A percentile compares a stretch with the other conserved stretches of the same genome.
Conservation (phyloP, 2,113 vertebrate genomes). For the Daphoenositta chrysoptera region DNA sequence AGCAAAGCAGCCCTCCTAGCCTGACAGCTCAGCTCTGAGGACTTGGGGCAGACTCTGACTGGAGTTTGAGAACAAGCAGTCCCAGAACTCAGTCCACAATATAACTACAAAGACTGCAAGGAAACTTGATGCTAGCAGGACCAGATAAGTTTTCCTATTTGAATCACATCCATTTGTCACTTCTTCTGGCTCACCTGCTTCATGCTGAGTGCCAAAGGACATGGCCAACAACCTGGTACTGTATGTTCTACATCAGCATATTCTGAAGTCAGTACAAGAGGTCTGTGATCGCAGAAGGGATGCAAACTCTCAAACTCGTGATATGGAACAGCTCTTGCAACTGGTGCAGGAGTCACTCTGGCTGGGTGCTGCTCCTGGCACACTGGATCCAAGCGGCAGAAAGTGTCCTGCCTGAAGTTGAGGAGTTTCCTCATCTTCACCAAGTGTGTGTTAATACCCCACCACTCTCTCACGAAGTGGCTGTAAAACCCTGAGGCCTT, state of each 20-base stretch:
- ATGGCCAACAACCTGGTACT: not conserved
- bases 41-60: not conserved
- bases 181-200: not conserved
- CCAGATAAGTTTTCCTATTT: not conserved
- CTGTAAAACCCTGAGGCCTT: not conserved
- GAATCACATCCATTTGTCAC: not conserved
- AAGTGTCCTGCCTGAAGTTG: not conserved
- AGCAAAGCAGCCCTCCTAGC: not conserved
- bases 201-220: not conserved
- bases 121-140: not conserved
- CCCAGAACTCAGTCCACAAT: not conserved
- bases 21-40: not conserved
- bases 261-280: not conserved
- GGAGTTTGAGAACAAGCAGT: not conserved
- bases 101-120: not conserved
- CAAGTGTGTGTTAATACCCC: not conserved
- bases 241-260: fast-evolving
- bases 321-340: not conserved
- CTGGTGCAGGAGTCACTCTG: fast-evolving
- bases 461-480: fast-evolving
- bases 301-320: not conserved
- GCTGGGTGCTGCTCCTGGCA: not conserved
- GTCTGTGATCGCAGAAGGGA: not conserved
- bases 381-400: not conserved
- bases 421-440: not conserved